Evolutionary conservation across 1,140 invertebrate species (phyloP), one percentile per base, ranked within the genome.

Genomic region (Steinernema feltiae): DNA sequence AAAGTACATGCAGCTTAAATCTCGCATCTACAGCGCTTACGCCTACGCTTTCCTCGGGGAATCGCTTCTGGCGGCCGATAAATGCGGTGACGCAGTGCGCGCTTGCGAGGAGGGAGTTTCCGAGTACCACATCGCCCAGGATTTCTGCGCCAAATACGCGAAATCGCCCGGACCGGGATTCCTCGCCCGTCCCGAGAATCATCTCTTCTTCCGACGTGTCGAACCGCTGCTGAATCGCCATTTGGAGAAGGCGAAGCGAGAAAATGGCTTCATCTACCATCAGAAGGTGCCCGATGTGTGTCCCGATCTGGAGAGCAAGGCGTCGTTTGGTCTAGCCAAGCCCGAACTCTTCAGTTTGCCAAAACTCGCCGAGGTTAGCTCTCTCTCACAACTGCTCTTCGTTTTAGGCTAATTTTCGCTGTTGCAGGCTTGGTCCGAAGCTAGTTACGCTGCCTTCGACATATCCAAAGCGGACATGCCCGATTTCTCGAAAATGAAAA

Each of bases 241-340:
- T 12, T 85, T 92, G 69, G 91, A 92, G 74, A 92, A 92, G 83
- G 91, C 91, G 86, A 89, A 91, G 79, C 84, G 91, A 78, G 91
- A 92, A 87, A 92, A 92, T 88, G 90, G 90, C 78, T 89, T 92
- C 70, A 92, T 92, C 80, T 92, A 91, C 81, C 91, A 92, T 82
- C 89, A 92, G 81, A 90, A 89, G 82, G 87, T 92, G 79, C 90
- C 91, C 0, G 88, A 86, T 79, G 91, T 91, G 77, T 85, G 89
- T 75, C 91, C 91, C 69, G 78, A 85, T 32, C 85, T 92, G 32
- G 90, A 91, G 82, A 85, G 89, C n/a, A 88, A 91, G 87, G 90
- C 91, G 41, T 90, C 90, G 0, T 91, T 90, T 86, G 91, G 91
- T 70, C 85, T 92, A 31, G 91, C 90, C 1, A 90, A 89, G 76